Evolutionary conservation across 2,113 vertebrate species (phyloP).

Genomic region (Calonectris borealis): DNA sequence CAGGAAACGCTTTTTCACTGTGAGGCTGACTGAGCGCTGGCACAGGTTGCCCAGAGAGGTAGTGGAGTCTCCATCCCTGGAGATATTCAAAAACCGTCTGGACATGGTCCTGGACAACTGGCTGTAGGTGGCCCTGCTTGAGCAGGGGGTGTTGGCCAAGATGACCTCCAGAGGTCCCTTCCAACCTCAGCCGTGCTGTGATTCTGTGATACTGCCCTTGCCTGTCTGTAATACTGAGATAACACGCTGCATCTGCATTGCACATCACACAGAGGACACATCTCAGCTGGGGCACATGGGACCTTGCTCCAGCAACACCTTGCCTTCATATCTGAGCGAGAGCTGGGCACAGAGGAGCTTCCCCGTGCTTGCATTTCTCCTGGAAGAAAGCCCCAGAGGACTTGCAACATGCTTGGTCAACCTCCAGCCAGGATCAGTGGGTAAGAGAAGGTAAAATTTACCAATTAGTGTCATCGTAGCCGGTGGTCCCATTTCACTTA

Average conservation of each 20-base stretch:
- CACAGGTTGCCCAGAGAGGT: background rate
- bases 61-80: background rate
- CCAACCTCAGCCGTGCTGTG: background rate
- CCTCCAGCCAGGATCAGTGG: background rate
- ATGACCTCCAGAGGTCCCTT: background rate
- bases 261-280: accelerated
- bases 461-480: accelerated
- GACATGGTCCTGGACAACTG: background rate
- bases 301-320: background rate
- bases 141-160: background rate
- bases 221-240: background rate
- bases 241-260: background rate
- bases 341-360: background rate
- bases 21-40: background rate
- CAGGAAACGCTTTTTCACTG: background rate
- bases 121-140: background rate
- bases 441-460: background rate
- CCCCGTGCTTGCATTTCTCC: background rate
- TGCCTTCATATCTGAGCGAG: background rate
- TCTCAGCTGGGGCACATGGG: background rate
- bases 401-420: background rate
- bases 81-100: background rate
- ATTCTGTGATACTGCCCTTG: background rate
- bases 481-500: background rate
- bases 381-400: background rate